Evolutionary conservation across 2,797 vertebrate species (phyloP), one percentile per base, ranked within the genome.

Genomic region (Anguilla pacifica): DNA sequence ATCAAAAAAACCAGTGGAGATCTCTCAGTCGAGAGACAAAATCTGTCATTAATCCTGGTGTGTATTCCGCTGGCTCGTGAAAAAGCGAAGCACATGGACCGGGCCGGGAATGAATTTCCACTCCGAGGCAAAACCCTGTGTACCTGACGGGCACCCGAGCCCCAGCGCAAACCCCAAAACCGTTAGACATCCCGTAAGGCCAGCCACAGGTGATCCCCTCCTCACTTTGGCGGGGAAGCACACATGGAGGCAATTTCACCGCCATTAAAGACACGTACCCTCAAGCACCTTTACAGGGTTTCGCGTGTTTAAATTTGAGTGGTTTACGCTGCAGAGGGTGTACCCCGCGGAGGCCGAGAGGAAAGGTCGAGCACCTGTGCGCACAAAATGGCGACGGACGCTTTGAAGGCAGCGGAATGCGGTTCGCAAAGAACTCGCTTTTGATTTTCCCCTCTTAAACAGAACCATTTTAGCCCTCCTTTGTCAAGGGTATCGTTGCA

Each of bases 281-380:
- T 77, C 10, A 59, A 25, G 22, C 10, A 2, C 13, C 55, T 57
- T 39, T 9, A 57, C 55, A 15, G 13, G 55, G 39, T 2, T 15
- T 57, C 15, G 55, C 15, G 61, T n/a, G 61, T n/a, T 67, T 67
- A n/a, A 67, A 67, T 7, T 7, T 9, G n/a, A 67, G 61, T n/a
- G 4, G 22, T 67, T 67, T 67, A 67, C n/a, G 25, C 61, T 67
- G 61, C n/a, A 9, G n/a, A 67, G 61, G 61, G 61, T 3, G 13
- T 67, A 25, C 15, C 64, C 43, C 22, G 28, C 82, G 35, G 64
- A 55, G 35, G 11, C n/a, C 11, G 61, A 25, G 43, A 22, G 5
- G 61, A 86, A 39, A 86, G 70, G 70, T 79, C 39, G 83, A 64
- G 84, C 28, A 53, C 28, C 22, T 57, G 87, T n/a, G 13, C 19